Conservation (phyloP, 2,797 vertebrate species). For the Lacerta viridis region DNA sequence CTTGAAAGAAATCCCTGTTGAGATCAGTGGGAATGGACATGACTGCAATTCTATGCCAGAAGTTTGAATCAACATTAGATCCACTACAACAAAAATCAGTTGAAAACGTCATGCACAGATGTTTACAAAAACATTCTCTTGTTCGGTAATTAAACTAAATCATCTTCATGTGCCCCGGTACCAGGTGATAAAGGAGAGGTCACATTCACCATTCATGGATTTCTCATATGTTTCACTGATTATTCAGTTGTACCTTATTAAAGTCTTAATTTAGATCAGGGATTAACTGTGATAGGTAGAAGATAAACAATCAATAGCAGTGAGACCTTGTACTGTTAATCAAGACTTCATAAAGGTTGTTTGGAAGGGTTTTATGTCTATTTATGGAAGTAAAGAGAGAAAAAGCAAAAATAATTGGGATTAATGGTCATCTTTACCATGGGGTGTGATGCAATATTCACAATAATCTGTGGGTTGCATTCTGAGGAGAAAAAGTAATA, state of each 20-base stretch:
- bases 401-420: neutral
- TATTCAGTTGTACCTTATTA: constrained; percentile 4
- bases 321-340: neutral
- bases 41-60: neutral
- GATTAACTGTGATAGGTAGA: neutral
- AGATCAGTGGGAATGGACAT: neutral
- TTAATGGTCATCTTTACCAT: neutral
- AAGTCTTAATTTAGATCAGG: neutral
- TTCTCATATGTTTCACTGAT: neutral
- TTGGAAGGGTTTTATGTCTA: neutral
- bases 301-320: neutral
- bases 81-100: constrained; percentile 15
- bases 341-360: neutral
- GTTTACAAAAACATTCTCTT: constrained; percentile 41
- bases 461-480: neutral
- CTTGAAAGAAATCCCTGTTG: neutral
- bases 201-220: neutral
- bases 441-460: neutral
- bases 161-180: neutral
- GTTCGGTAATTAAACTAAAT: constrained; percentile 52
- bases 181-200: neutral
- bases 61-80: constrained; percentile 14
- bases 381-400: neutral
- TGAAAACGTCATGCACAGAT: constrained; percentile 2
- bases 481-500: neutral